Conservation (phyloP, 1,140 invertebrate species). For the Zaprionus ghesquierei region DNA sequence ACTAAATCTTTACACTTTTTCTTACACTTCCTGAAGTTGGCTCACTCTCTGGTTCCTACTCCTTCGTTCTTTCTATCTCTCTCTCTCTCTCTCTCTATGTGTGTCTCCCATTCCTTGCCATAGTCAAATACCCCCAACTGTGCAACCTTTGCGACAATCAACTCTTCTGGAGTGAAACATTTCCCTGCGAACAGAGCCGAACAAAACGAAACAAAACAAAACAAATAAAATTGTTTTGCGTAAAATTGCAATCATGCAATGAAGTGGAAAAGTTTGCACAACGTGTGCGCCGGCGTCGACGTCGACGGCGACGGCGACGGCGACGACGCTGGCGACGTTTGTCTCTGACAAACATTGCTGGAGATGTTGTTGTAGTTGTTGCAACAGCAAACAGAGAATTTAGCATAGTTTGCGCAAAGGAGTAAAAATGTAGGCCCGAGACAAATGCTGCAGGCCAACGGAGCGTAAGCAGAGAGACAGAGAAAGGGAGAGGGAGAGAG, state of each 20-base stretch:
- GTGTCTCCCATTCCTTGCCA: neutral
- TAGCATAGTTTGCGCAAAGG: constrained; percentile 25
- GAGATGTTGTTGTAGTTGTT: constrained; percentile 30
- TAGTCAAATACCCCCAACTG: constrained; percentile 5
- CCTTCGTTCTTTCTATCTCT: neutral
- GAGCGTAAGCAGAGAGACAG: neutral
- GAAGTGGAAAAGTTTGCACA: constrained; percentile 76
- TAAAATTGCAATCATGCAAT: constrained; percentile 79
- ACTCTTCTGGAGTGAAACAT: constrained; percentile 29
- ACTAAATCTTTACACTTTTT: too few relatives aligned
- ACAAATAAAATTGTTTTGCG: constrained; percentile 78
- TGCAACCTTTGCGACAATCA: constrained; percentile 31
- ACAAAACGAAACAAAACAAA: constrained; percentile 57
- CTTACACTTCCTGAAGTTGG: neutral
- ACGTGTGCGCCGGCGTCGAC: constrained; percentile 44
- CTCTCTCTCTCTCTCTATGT: neutral
- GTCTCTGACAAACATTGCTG: constrained; percentile 53
- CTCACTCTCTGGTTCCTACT: neutral
- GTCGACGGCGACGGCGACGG: constrained; percentile 41
- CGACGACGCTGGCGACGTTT: constrained; percentile 32
- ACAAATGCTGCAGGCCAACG: constrained; percentile 34
- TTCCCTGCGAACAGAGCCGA: constrained; percentile 39
- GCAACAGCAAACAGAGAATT: constrained; percentile 30
- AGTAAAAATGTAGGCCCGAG: constrained; percentile 41
- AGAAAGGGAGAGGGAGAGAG: neutral